Conservation (phyloP, 1,140 invertebrate genomes). For the Nasonia giraulti region DNA sequence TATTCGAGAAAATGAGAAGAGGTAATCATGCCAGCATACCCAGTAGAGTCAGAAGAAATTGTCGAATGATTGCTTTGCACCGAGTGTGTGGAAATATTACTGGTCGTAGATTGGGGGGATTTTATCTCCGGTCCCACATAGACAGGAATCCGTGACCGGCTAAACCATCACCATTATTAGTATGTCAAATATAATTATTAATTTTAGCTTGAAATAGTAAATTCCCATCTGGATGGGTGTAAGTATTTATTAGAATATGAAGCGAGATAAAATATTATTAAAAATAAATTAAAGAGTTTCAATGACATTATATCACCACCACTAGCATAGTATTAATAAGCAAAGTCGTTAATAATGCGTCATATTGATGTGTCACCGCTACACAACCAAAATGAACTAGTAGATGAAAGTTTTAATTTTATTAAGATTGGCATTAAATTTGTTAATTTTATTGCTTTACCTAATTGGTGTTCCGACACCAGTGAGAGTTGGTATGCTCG, state of each 20-base stretch:
- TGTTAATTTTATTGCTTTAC: slow-evolving; percentile 76
- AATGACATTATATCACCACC: neutral
- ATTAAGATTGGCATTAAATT: slow-evolving; percentile 42
- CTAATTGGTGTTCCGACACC: slow-evolving; percentile 83
- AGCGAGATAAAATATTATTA: neutral
- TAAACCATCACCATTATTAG: slow-evolving; percentile 67
- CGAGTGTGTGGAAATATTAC: slow-evolving; percentile 73
- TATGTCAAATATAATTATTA: neutral
- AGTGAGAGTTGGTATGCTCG: slow-evolving; percentile 89
- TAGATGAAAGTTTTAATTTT: neutral
- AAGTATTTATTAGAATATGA: too few relatives aligned
- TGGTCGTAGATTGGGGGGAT: slow-evolving; percentile 73
- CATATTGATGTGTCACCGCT: neutral
- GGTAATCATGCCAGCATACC: slow-evolving; percentile 67
- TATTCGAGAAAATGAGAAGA: slow-evolving; percentile 33
- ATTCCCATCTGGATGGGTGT: neutral
- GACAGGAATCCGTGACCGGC: slow-evolving; percentile 75
- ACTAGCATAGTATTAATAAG: neutral
- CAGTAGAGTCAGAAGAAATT: slow-evolving; percentile 74
- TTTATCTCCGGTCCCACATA: slow-evolving; percentile 73
- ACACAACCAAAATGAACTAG: neutral
- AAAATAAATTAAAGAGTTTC: neutral
- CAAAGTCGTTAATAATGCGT: neutral
- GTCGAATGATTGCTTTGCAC: slow-evolving; percentile 73
- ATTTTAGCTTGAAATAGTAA: neutral